phyloP scores from a whole-genome alignment of 2,888 invertebrate genomes.

The Nemurella pictetii region DNA sequence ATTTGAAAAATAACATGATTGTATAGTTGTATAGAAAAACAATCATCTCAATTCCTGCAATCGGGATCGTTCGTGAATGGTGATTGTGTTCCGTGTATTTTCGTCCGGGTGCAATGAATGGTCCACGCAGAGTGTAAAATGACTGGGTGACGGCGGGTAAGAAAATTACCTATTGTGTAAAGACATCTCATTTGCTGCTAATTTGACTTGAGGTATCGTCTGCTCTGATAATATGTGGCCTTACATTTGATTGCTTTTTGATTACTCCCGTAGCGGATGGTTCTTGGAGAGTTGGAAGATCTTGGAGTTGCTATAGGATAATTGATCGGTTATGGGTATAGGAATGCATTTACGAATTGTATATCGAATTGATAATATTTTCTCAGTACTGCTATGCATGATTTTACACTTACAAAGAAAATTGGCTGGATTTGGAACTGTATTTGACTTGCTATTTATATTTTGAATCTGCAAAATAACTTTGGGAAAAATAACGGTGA shows the following conservation, averaged over 20 bases:
- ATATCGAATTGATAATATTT: not conserved
- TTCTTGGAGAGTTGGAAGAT: not conserved
- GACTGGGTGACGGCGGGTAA: not conserved
- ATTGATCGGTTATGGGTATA: not conserved
- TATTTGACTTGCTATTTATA: no score
- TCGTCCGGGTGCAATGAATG: no score
- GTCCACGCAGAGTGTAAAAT: no score
- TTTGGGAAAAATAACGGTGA: no score
- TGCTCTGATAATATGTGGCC: not conserved
- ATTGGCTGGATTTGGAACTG: no score
- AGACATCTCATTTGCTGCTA: not conserved
- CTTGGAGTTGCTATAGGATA: not conserved
- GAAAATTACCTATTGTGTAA: not conserved
- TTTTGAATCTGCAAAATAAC: no score
- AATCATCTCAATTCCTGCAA: no score
- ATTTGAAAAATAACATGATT: no score
- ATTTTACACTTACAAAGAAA: no score
- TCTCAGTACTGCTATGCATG: not conserved
- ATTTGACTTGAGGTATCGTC: not conserved
- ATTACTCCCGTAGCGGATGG: not conserved
- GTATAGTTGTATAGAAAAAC: no score
- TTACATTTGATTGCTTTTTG: not conserved
- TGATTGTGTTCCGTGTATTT: no score
- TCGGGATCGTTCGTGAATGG: no score
- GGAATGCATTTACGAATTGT: not conserved